Base-by-base conservation (phyloP, 2,888 invertebrate species). In the Ophioninae sp. region DNA sequence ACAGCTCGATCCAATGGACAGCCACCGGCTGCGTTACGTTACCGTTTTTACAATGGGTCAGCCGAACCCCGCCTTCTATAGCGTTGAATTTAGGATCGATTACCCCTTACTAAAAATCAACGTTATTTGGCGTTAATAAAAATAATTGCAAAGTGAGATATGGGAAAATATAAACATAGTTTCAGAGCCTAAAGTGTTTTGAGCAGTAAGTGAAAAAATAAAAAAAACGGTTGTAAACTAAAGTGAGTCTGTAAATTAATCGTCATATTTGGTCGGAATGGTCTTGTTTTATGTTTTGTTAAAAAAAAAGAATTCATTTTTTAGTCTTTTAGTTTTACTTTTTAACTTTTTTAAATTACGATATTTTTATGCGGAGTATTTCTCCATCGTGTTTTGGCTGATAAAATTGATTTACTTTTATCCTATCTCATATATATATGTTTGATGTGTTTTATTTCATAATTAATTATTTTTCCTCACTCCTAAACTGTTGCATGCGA, bases 1-100 rank as follows among this genome's bases (percentile, higher is more conserved):
- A 92, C 91, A 92, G 39, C 79, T 79, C 75, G 73, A 68, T 76
- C 79, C 83, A 83, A 85, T 82, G 44, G 86, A 85, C 88, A 86
- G 87, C 84, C 86, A 89, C 87, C 87, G 86, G 61, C 83, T 80
- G 87, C 73, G 50, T 68, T 68, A 21, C 17, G 61, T 61, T 62
- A 79, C 74, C 67, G 70, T 21, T 56, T 72, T 74, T 70, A 90
- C 91, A 90, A 90, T 89, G 68, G 87, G 73, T 65, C 83, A 84
- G 85, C 86, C 85, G 79, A 82, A 67, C 80, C 82, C 79, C 68
- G 69, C 70, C 68, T 70, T 65, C 61, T 57, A 57, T 72, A 44
- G 37, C 56, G 64, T 50, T 64, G 67, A 20, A 17, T 75, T 30
- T n/a, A 41, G 79, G 50, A 57, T 73, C 80, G 79, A 21, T 67